Evolutionary conservation across 2,113 vertebrate species (phyloP).

Genomic region (Leuciscus idus): DNA sequence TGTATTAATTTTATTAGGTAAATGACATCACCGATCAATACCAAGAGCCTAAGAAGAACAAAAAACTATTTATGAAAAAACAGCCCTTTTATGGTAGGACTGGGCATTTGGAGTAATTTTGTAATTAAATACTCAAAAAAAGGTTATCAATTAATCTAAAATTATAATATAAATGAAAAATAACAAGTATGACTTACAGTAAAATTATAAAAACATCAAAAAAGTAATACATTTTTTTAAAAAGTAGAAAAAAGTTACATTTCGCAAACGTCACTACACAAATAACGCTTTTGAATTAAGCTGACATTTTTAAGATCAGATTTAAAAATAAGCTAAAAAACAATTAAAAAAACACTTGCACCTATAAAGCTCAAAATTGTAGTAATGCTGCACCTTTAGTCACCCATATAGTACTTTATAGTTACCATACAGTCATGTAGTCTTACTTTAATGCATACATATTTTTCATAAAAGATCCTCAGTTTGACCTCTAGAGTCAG

Average conservation of each 20-base stretch:
- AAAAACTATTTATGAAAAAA: neutral
- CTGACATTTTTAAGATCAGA: no score
- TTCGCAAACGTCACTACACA: neutral
- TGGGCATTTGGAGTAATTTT: neutral
- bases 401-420: no score
- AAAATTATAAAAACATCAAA: no score
- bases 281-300: neutral
- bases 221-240: no score
- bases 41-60: neutral
- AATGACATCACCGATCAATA: neutral
- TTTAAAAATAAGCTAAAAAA: no score
- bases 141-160: neutral
- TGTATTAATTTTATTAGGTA: neutral
- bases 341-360: no score
- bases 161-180: neutral
- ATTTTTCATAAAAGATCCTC: neutral
- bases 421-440: no score
- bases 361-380: no score
- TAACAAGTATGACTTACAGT: neutral
- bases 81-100: neutral
- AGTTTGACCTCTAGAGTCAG: neutral
- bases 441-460: neutral
- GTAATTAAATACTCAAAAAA: neutral
- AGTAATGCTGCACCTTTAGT: no score
- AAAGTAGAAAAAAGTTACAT: no score